Conservation (phyloP, 2,113 vertebrate species). For the Seriola rivoliana region DNA sequence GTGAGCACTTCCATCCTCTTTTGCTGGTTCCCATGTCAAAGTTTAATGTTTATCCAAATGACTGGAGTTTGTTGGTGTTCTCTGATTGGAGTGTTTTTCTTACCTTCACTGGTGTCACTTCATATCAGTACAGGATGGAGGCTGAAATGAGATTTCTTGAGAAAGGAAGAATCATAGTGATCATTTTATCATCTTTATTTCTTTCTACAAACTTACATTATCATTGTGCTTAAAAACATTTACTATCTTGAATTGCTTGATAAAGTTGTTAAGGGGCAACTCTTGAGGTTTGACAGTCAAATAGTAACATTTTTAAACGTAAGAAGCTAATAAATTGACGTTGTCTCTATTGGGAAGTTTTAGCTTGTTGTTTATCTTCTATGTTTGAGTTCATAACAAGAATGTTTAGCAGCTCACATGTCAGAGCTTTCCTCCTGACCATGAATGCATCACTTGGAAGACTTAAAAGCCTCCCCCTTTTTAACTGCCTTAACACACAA, state of each 20-base stretch:
- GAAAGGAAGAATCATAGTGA: conserved; percentile 5
- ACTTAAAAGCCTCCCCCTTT: not conserved
- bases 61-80: not conserved
- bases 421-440: not conserved
- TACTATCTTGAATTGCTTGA: not conserved
- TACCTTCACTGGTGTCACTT: not conserved
- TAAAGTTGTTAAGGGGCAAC: not conserved
- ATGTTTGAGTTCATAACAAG: not conserved
- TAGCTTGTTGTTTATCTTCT: not conserved
- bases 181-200: conserved; percentile 26
- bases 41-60: not conserved
- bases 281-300: conserved; percentile 3
- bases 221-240: not conserved
- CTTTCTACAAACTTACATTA: not conserved
- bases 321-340: not conserved
- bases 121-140: not conserved
- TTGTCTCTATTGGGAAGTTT: not conserved
- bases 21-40: not conserved
- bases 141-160: conserved; percentile 15
- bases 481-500: not conserved
- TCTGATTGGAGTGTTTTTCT: conserved; percentile 25
- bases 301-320: not conserved
- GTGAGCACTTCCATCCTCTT: not conserved
- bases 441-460: conserved; percentile 18
- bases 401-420: conserved; percentile 6